phyloP scores from a whole-genome alignment of 2,113 vertebrate species.

The Myxocyprinus asiaticus region DNA sequence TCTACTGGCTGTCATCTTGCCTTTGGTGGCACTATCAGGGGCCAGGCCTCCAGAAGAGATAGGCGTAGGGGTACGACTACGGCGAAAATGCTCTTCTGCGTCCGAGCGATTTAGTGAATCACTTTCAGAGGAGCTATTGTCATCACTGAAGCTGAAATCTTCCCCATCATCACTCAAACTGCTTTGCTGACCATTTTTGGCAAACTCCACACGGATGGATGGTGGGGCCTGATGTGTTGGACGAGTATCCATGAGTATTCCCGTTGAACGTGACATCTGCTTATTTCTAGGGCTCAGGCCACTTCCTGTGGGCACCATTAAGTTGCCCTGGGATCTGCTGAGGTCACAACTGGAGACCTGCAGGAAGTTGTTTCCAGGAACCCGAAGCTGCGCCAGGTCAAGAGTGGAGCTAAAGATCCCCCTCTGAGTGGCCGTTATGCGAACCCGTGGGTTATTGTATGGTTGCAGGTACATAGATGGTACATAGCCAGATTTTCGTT shows the following conservation, averaged over 20 bases:
- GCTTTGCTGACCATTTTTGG: background rate
- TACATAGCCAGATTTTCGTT: conserved; percentile 73
- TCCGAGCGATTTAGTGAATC: conserved; percentile 24
- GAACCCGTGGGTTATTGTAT: conserved; percentile 71
- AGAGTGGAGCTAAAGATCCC: conserved; percentile 26
- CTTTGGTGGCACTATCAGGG: conserved; percentile 1
- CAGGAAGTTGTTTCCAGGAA: background rate
- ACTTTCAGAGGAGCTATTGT: conserved; percentile 45
- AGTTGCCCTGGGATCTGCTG: conserved; percentile 62
- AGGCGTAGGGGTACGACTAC: conserved; percentile 29
- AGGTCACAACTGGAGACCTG: conserved; percentile 47
- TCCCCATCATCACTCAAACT: conserved; percentile 46
- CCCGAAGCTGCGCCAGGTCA: conserved; percentile 19
- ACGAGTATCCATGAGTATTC: background rate
- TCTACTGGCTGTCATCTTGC: conserved; percentile 28
- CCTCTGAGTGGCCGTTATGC: conserved; percentile 29
- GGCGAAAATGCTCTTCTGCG: accelerated
- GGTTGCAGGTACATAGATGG: conserved; percentile 82
- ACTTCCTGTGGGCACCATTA: conserved; percentile 38
- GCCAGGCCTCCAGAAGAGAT: conserved; percentile 41
- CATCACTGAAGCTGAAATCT: conserved; percentile 61
- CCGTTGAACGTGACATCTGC: conserved; percentile 59
- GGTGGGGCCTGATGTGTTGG: conserved; percentile 14
- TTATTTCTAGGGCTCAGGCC: background rate
- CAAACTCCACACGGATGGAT: conserved; percentile 59